Evolutionary conservation across 2,888 invertebrate species (phyloP), one percentile per base, ranked within the genome.

Genomic region (Eupithecia insigniata): DNA sequence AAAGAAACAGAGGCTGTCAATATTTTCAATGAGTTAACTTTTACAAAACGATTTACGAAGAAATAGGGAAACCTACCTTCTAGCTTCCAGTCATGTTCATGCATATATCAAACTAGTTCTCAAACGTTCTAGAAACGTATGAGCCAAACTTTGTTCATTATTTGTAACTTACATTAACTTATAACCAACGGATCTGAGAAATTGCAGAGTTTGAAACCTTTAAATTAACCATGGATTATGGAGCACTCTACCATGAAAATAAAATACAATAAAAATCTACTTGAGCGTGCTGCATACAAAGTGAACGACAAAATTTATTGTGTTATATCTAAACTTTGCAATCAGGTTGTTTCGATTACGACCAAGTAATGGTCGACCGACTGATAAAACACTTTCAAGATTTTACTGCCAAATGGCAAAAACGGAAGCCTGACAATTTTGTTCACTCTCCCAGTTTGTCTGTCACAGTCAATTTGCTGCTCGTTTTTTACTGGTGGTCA

Each of bases 161-260:
- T 34, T 62, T 61, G 32, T 61, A 8, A 61, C 61, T 61, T 32
- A 10, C 32, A 61, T 30, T 12, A 32, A 34, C 62, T 62, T 62
- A 0, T 32, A 30, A 30, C 34, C 10, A 62, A 34, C 62, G 12
- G n/a, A n/a, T 62, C 34, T 34, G 2, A 62, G 34, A 34, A 62
- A 34, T 62, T 34, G 32, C 62, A 12, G 10, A 62, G 32, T 62
- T 62, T 62, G 62, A 62, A n/a, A 62, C 34, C 32, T 62, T 62
- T 34, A 62, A 62, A 62, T 22, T 62, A 62, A n/a, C 34, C 62
- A 34, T 34, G 34, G 62, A 62, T 34, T 34, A 62, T 62, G 62
- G 61, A 34, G 34, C 34, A 62, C 12, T 22, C 62, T 34, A 34
- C 34, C 22, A 22, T 5, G 34, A 62, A 62, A 32, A 2, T 32